Evolutionary conservation across 2,113 vertebrate species (phyloP), one percentile per base, ranked within the genome.

Genomic region (Alexandromys fortis): DNA sequence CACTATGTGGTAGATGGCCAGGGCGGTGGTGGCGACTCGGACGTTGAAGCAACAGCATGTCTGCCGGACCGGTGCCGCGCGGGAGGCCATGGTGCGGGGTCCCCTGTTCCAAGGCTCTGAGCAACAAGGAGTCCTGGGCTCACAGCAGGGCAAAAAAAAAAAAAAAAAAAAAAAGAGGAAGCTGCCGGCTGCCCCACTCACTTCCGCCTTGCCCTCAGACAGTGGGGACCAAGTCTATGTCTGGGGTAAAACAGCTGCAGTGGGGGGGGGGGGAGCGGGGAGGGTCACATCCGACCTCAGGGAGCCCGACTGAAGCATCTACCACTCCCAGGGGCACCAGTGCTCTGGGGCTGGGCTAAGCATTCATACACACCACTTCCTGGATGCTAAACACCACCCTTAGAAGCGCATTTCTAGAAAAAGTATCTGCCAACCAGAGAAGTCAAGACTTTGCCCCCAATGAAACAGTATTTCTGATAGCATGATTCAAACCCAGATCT

Each of bases 1-100:
- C 96, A 99, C 98, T 98, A 98, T 91, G 6, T 99, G 98, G 97
- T 98, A 99, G 96, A 98, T 78, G 63, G 98, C 98, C 89, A 99
- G 97, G 14, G 97, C 72, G 0, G 95, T 92, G 26, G 98, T 98
- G 0, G 96, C 97, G 0, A 98, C 96, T 86, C 98, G 98, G 95
- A 98, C 97, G 0, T 95, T 98, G 97, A 98, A 97, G 96, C 94
- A 98, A 89, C 98, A 98, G 97, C 98, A 98, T 11, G 7, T 97
- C 81, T 92, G 96, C 96, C 65, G 98, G 97, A 91, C n/a, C 17
- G 96, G 7, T 2, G 58, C 35, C 0, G 0, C 0, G 3, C 90
- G 91, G 58, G 93, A 35, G 0, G 82, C 86, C 98, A 98, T 98
- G 97, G 93, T 3, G 5, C 67, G 0, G 70, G 0, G 95, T 96